Conservation (phyloP, 2,888 invertebrate genomes). For the Andricus quercusramuli region DNA sequence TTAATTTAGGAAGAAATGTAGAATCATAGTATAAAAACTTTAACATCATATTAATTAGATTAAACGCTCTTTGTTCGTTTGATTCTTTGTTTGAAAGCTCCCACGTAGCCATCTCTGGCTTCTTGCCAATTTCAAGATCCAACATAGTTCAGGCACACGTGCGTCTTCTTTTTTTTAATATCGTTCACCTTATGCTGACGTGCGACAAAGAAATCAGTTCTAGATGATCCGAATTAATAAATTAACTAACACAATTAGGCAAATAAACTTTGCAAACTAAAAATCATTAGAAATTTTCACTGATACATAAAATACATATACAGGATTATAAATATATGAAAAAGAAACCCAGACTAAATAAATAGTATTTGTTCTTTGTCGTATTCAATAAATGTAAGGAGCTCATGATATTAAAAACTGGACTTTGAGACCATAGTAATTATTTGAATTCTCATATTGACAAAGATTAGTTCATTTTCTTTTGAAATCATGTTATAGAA, state of each 20-base stretch:
- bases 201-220: neutral
- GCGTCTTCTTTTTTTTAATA: conserved; percentile 31
- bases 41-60: conserved; percentile 17
- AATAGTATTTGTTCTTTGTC: neutral
- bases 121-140: conserved; percentile 50
- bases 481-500: neutral
- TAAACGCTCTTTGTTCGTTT: conserved; percentile 27
- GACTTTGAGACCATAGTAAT: neutral
- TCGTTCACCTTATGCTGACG: neutral
- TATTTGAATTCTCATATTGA: neutral
- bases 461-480: neutral
- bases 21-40: neutral
- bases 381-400: neutral
- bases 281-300: neutral
- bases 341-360: neutral
- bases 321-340: no score
- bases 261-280: neutral
- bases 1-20: neutral
- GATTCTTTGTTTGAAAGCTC: conserved; percentile 60
- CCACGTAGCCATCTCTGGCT: conserved; percentile 58
- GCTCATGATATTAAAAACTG: neutral
- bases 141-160: conserved; percentile 45
- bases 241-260: neutral
- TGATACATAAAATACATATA: no score
- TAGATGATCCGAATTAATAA: conserved; percentile 17